phyloP scores from a whole-genome alignment of 64 coral and sea anemone genomes.

The Pachyseris speciosa region DNA sequence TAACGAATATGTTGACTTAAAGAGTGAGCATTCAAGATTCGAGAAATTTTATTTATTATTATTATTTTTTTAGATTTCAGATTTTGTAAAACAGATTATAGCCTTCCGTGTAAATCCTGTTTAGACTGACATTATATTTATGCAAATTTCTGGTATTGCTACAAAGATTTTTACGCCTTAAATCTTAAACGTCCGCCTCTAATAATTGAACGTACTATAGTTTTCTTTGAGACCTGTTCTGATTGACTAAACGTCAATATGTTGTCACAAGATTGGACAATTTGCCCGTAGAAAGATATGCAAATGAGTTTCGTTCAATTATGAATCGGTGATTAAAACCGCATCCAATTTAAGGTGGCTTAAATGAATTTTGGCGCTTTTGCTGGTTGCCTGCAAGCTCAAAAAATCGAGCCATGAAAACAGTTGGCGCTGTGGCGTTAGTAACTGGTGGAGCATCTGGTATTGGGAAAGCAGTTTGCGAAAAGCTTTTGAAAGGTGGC shows the following conservation, averaged over 20 bases:
- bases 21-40: too few species aligned
- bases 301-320: neutral
- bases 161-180: too few species aligned
- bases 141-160: too few species aligned
- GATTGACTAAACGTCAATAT: neutral
- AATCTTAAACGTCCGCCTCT: neutral
- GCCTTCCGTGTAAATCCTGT: too few species aligned
- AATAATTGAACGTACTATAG: neutral
- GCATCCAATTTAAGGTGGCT: neutral
- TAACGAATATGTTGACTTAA: too few species aligned
- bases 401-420: constrained; percentile 35
- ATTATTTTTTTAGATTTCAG: too few species aligned
- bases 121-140: too few species aligned
- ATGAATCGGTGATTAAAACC: neutral
- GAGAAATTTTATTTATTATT: too few species aligned
- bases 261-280: neutral
- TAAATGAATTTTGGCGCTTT: neutral
- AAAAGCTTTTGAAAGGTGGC: constrained; percentile 27
- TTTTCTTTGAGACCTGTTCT: neutral
- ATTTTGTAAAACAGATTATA: too few species aligned
- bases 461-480: constrained; percentile 58
- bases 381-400: neutral
- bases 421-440: constrained; percentile 54
- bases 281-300: neutral
- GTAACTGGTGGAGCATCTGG: constrained; percentile 67